These are phyloP conservation scores for Shargacucullia verbasci DNA, from an alignment of 2,888 invertebrate genomes.

Conservation along the genomic window DNA sequence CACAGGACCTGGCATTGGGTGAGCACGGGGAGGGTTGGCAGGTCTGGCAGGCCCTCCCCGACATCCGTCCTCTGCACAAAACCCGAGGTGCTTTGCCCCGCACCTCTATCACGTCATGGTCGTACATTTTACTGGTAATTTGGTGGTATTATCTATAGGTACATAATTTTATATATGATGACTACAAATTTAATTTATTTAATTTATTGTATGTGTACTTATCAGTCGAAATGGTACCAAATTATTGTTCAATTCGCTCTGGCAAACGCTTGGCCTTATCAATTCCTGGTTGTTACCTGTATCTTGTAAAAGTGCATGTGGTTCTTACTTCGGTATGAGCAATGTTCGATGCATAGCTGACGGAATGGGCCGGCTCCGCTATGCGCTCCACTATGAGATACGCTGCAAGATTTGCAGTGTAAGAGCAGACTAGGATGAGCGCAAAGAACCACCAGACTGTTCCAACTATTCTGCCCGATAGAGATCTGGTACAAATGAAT, in stretches of 20 bases:
- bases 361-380: constrained; percentile 93
- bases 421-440: constrained; percentile 98
- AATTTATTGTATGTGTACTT: too few relatives aligned
- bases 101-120: too few relatives aligned
- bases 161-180: too few relatives aligned
- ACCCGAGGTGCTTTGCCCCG: too few relatives aligned
- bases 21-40: too few relatives aligned
- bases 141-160: too few relatives aligned
- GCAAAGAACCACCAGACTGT: constrained; percentile 99
- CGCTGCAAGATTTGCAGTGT: constrained; percentile 99
- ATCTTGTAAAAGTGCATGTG: constrained; percentile 68
- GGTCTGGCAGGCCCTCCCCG: too few relatives aligned
- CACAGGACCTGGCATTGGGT: too few relatives aligned
- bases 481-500: constrained; percentile 86
- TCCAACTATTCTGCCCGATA: constrained; percentile 98
- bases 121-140: too few relatives aligned
- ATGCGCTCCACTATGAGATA: constrained; percentile 99
- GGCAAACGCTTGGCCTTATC: constrained; percentile 61
- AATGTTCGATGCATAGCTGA: constrained; percentile 97
- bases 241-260: constrained; percentile 64
- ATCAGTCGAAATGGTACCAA: too few relatives aligned
- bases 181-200: too few relatives aligned
- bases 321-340: constrained; percentile 96
- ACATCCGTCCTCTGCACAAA: too few relatives aligned
- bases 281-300: constrained; percentile 75